Evolutionary conservation across 1,140 invertebrate genomes (phyloP).

Genomic region (Dendroctonus valens): DNA sequence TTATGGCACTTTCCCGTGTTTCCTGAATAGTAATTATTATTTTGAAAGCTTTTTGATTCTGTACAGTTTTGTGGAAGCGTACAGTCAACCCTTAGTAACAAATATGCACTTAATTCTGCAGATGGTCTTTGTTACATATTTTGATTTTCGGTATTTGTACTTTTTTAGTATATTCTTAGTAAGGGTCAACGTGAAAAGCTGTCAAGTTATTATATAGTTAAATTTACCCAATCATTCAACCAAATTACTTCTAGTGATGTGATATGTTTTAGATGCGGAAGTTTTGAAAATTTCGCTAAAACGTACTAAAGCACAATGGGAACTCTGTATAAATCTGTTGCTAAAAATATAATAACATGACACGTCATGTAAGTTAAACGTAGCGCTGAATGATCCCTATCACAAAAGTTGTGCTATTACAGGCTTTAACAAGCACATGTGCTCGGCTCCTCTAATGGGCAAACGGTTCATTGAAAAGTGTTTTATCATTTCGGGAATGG

Average conservation of each 20-base stretch:
- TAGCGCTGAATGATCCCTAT: slow-evolving; percentile 40
- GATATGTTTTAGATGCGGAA: background rate
- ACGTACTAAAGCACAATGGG: background rate
- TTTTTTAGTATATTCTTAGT: slow-evolving; percentile 12
- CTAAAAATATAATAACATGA: background rate
- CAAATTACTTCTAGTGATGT: background rate
- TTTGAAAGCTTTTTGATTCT: background rate
- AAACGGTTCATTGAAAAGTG: slow-evolving; percentile 90
- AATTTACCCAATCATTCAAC: background rate
- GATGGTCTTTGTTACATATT: slow-evolving; percentile 8
- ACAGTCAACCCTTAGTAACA: background rate
- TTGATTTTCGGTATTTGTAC: slow-evolving; percentile 31
- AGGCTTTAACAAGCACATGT: slow-evolving; percentile 89
- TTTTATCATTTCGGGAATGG: slow-evolving; percentile 88
- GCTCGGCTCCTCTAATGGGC: slow-evolving; percentile 90
- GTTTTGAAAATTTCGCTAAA: background rate
- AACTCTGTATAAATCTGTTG: background rate
- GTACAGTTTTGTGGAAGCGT: slow-evolving; percentile 4
- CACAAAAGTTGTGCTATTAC: slow-evolving; percentile 83
- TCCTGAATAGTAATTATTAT: too few species aligned
- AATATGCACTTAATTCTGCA: background rate
- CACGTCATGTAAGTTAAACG: too few species aligned
- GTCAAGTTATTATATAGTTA: slow-evolving; percentile 4
- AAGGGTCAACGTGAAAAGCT: background rate
- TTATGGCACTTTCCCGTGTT: slow-evolving; percentile 18